Base-by-base conservation (phyloP, 2,888 invertebrate genomes). In the Athrips mouffetella region DNA sequence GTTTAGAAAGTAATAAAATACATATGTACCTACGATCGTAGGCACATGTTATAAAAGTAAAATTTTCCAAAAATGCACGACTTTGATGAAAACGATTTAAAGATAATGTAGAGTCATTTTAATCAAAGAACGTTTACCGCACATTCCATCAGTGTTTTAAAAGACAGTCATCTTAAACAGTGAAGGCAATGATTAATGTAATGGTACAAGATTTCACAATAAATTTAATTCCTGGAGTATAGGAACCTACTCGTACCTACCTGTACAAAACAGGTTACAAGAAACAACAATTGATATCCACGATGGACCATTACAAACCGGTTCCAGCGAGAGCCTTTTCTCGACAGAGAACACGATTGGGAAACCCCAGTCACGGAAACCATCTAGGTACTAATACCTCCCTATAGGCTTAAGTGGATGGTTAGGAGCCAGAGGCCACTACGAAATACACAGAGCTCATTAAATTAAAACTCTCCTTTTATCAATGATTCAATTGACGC, bases 321-420 rank as follows among this genome's bases (percentile, higher is more conserved):
- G 76, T 76, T 70, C 45, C 27, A 13, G 5, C 53, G 57, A 57
- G 62, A 72, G 67, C 70, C 68, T 75, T 76, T 74, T 69, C 66
- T 72, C 58, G 62, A 63, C 58, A 63, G 61, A 64, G 39, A 46
- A 48, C 48, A 20, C 67, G 65, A 63, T 70, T 71, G 72, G 67
- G 71, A 74, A 75, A 76, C 74, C 75, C 74, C 70, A 70, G 64
- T 65, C 62, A 67, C 58, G 60, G 69, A 30, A 25, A 18, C 15
- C 6, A 41, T 15, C 25, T 41, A 41, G 13, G 20, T 10, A 37
- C 15, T 20, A 25, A 25, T 40, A 40, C 40, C 40, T 40, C 13
- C 13, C 25, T 13, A 21, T 21, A 37, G 21, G 21, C 11, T n/a
- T 21, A n/a, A 37, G 37, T 37, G 20, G 21, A 35, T 18, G 20